Percentiles rank a stretch among this genome's conserved stretches.
phyloP scores from a whole-genome alignment of 1,140 invertebrate species.

The Drosophila sp. region DNA sequence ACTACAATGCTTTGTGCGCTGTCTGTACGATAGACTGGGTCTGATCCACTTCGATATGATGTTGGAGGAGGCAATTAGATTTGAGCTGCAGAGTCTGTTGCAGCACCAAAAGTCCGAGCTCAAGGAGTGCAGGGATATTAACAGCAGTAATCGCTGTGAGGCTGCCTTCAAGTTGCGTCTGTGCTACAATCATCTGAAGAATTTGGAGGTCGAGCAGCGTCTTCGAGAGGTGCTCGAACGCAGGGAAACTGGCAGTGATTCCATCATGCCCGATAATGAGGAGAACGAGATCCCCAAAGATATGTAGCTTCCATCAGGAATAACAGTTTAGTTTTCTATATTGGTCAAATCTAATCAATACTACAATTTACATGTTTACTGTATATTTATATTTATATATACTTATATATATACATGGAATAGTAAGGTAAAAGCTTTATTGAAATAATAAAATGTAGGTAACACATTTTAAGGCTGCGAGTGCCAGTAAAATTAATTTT shows the following conservation, averaged over 20 bases:
- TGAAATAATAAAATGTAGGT: conserved; percentile 19
- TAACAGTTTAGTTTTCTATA: not conserved
- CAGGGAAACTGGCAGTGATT: conserved; percentile 39
- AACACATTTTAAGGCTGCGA: conserved; percentile 14
- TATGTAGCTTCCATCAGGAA: conserved; percentile 34
- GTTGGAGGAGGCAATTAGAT: conserved; percentile 66
- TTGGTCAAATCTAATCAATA: not conserved
- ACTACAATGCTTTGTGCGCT: conserved; percentile 70
- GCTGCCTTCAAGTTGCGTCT: conserved; percentile 74
- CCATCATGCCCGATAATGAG: conserved; percentile 13
- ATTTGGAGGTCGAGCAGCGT: conserved; percentile 70
- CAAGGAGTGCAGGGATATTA: conserved; percentile 63
- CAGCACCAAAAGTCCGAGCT: conserved; percentile 56
- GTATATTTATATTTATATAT: conserved; percentile 1
- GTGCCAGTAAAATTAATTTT: not conserved
- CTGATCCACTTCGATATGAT: conserved; percentile 64
- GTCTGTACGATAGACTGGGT: conserved; percentile 61
- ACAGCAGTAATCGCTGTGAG: conserved; percentile 64
- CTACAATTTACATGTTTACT: not conserved
- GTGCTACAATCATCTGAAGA: conserved; percentile 74
- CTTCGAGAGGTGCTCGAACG: conserved; percentile 64
- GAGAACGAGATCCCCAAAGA: conserved; percentile 50
- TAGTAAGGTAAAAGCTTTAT: not conserved
- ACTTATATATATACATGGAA: conserved; percentile 7
- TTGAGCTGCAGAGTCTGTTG: conserved; percentile 56